These are phyloP conservation scores for Kryptopterus vitreolus DNA, from an alignment of 2,797 vertebrate genomes.

Conservation along the genomic window DNA sequence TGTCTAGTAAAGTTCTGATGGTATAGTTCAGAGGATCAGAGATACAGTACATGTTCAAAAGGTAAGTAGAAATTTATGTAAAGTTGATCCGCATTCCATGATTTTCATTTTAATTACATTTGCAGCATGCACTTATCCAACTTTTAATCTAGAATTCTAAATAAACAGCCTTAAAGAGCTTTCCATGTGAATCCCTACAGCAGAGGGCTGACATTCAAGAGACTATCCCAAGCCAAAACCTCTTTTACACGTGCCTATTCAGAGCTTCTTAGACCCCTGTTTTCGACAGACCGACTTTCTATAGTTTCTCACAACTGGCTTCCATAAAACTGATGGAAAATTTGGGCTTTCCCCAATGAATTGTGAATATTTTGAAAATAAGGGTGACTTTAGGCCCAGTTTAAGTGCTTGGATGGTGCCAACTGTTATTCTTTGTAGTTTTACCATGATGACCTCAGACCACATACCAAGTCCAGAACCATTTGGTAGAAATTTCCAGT, in stretches of 20 bases:
- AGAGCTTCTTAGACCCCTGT: background rate
- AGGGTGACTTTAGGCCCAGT: background rate
- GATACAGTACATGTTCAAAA: no score
- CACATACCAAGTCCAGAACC: conserved; percentile 22
- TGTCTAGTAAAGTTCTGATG: background rate
- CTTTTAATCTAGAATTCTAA: background rate
- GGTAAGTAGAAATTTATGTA: background rate
- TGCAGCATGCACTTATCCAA: background rate
- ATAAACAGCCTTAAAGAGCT: background rate
- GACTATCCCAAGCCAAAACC: background rate
- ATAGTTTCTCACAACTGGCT: background rate
- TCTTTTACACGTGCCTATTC: background rate
- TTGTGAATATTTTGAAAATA: background rate
- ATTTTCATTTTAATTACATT: background rate
- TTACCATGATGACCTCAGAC: conserved; percentile 16
- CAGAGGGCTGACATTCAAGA: background rate
- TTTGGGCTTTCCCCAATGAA: background rate
- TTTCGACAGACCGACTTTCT: background rate
- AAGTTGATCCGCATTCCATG: background rate
- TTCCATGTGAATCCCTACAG: background rate
- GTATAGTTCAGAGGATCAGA: background rate
- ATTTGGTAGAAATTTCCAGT: conserved; percentile 16
- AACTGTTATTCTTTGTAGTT: conserved; percentile 29
- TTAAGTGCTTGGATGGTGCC: background rate
- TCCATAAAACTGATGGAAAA: background rate